These are phyloP conservation scores for Sphenodon punctatus DNA, from an alignment of 2,797 vertebrate species.

Conservation along the genomic window DNA sequence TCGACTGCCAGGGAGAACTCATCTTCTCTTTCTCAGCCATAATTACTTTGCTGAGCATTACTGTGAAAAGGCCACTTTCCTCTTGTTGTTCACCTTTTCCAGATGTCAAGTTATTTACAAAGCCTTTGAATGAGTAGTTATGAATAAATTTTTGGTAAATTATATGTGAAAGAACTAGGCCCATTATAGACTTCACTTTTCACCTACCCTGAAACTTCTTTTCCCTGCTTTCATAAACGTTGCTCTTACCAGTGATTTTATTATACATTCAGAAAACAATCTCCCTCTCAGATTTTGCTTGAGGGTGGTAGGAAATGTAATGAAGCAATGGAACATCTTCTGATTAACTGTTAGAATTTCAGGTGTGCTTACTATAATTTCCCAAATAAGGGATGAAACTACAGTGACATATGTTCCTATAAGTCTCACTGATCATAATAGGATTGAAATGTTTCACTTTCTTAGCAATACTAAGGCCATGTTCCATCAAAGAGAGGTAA, in stretches of 20 bases:
- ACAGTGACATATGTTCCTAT: not conserved
- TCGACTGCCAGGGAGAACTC: constrained; percentile 54
- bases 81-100: constrained; percentile 54
- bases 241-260: constrained; percentile 10
- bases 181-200: constrained; percentile 38
- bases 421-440: not conserved
- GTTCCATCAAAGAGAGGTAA: too few species aligned
- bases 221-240: constrained; percentile 17
- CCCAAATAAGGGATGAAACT: not conserved
- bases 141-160: constrained; percentile 54
- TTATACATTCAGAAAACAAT: constrained; percentile 31
- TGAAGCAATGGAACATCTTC: constrained; percentile 34
- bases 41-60: constrained; percentile 54
- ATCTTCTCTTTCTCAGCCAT: constrained; percentile 40
- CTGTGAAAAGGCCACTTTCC: constrained; percentile 61
- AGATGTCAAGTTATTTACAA: constrained; percentile 69
- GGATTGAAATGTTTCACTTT: not conserved
- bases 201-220: constrained; percentile 49
- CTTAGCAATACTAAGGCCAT: too few species aligned
- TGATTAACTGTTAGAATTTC: constrained; percentile 45
- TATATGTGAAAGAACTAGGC: constrained; percentile 4
- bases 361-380: not conserved
- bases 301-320: constrained; percentile 43
- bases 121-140: constrained; percentile 52
- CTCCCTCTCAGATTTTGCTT: constrained; percentile 35